Percentiles rank a stretch among this genome's conserved stretches.
These are phyloP conservation scores for Archivesica marissinica DNA, from an alignment of 1,140 invertebrate genomes.

Conservation along the genomic window DNA sequence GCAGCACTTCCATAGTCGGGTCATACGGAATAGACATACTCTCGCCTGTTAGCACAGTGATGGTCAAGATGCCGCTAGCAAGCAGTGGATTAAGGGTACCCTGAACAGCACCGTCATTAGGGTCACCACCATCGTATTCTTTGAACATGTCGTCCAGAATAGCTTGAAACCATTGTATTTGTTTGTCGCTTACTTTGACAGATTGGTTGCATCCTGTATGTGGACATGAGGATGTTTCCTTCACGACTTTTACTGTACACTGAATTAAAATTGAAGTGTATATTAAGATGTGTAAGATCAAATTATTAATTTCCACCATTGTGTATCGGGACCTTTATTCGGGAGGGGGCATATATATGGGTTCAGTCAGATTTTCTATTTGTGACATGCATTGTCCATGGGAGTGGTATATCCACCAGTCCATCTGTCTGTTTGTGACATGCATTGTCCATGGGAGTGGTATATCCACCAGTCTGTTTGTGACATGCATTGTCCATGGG, in stretches of 20 bases:
- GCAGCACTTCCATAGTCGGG: constrained; percentile 51
- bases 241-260: constrained; percentile 57
- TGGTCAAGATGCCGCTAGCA: constrained; percentile 35
- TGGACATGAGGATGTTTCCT: constrained; percentile 60
- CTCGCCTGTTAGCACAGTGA: constrained; percentile 66
- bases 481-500: no score
- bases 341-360: no score
- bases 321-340: no score
- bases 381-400: no score
- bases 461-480: no score
- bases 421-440: no score
- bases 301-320: no score
- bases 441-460: no score
- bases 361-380: no score
- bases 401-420: no score
- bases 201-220: constrained; percentile 48
- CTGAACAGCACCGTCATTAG: background rate
- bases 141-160: constrained; percentile 64
- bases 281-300: no score
- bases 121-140: constrained; percentile 47
- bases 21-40: constrained; percentile 44
- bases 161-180: constrained; percentile 53
- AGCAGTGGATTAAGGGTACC: background rate
- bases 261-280: no score
- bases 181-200: background rate